Conservation (phyloP, 2,113 vertebrate species). For the Gymnogyps californianus region DNA sequence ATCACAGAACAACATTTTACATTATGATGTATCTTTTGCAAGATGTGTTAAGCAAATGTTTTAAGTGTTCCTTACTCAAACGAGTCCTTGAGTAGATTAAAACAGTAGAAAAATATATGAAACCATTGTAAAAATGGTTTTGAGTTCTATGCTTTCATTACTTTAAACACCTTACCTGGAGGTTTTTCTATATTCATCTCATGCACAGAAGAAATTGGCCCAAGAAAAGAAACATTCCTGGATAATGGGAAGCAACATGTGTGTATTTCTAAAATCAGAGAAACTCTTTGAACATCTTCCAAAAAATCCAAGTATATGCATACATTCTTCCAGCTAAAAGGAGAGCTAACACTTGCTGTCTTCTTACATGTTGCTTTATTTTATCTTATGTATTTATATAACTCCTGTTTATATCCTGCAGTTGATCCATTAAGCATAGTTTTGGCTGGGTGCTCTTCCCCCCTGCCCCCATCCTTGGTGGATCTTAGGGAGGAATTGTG, state of each 20-base stretch:
- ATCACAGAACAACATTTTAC: conserved; percentile 8
- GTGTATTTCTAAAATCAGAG: conserved; percentile 37
- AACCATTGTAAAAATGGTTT: conserved; percentile 17
- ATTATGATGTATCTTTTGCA: not conserved
- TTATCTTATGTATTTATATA: not conserved
- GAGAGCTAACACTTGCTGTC: not conserved
- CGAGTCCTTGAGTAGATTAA: not conserved
- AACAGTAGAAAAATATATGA: conserved; percentile 15
- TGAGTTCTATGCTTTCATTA: conserved; percentile 23
- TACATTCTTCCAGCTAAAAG: conserved; percentile 20
- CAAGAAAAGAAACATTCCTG: conserved; percentile 68
- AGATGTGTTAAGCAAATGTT: conserved; percentile 18
- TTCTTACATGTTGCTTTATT: not conserved
- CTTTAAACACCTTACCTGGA: conserved; percentile 53
- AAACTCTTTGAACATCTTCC: conserved; percentile 57
- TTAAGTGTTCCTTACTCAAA: conserved; percentile 27
- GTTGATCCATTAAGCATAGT: not conserved
- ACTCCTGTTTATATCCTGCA: not conserved
- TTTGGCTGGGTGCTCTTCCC: not conserved
- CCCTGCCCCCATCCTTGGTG: not conserved
- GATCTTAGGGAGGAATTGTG: not conserved
- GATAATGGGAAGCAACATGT: conserved; percentile 59
- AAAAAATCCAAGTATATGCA: conserved; percentile 16
- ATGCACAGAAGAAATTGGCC: conserved; percentile 50
- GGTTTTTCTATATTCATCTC: conserved; percentile 25